phyloP scores from a whole-genome alignment of 2,113 vertebrate species.

The Lontra canadensis region DNA sequence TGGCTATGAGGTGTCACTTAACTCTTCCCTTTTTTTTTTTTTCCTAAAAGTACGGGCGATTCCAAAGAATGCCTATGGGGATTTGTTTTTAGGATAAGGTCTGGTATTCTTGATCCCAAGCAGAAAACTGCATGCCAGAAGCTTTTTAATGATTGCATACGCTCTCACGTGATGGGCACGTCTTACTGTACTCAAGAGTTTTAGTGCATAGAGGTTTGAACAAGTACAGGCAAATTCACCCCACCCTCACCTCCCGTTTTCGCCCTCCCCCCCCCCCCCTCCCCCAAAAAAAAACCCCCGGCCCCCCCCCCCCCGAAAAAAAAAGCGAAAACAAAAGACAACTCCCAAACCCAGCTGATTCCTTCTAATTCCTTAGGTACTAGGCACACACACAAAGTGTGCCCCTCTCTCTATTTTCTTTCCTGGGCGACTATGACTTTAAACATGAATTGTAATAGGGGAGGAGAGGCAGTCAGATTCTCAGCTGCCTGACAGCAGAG shows the following conservation, averaged over 20 bases:
- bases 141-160: constrained; percentile 68
- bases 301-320: not conserved
- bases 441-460: constrained; percentile 76
- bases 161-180: constrained; percentile 65
- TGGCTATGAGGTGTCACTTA: constrained; percentile 15
- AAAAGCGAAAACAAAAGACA: constrained; percentile 48
- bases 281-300: constrained; percentile 63
- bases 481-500: constrained; percentile 78
- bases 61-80: constrained; percentile 52
- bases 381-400: constrained; percentile 70
- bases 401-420: constrained; percentile 61
- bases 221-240: constrained; percentile 76
- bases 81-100: constrained; percentile 47
- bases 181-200: constrained; percentile 74
- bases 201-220: constrained; percentile 80
- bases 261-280: constrained; percentile 42
- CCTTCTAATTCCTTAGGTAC: constrained; percentile 65
- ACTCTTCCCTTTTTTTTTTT: not conserved
- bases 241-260: constrained; percentile 61
- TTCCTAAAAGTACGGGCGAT: constrained; percentile 49
- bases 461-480: constrained; percentile 68
- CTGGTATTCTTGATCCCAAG: constrained; percentile 64
- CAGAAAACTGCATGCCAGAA: constrained; percentile 78
- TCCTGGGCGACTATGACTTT: constrained; percentile 76
- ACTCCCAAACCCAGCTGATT: constrained; percentile 69